Evolutionary conservation across 1,140 invertebrate species (phyloP).

Genomic region (Lethrus apterus): DNA sequence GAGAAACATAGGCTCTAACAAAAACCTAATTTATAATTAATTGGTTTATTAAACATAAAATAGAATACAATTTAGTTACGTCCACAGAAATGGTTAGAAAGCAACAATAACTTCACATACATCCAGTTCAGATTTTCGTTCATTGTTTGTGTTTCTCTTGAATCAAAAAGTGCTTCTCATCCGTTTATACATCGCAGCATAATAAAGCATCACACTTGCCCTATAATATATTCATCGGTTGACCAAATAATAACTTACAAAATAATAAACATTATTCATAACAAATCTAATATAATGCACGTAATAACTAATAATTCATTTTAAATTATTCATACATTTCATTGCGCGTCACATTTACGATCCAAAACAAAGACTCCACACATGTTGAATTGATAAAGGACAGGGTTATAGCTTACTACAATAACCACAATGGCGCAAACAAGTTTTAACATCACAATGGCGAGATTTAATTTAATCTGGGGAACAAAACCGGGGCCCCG

Average conservation of each 20-base stretch:
- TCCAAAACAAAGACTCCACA: constrained; percentile 20
- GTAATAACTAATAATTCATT: constrained; percentile 23
- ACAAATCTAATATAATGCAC: constrained; percentile 15
- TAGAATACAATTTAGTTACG: too few relatives aligned
- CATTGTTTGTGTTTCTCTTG: too few relatives aligned
- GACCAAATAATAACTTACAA: constrained; percentile 7
- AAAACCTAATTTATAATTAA: too few relatives aligned
- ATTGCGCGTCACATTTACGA: constrained; percentile 21
- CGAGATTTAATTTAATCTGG: constrained; percentile 34
- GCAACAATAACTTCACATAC: too few relatives aligned
- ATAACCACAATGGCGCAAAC: constrained; percentile 33
- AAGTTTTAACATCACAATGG: constrained; percentile 32
- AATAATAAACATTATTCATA: constrained; percentile 16
- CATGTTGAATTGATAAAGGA: constrained; percentile 21
- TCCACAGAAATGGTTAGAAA: too few relatives aligned
- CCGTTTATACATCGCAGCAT: too few relatives aligned
- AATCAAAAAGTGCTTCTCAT: too few relatives aligned
- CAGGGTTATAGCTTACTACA: constrained; percentile 27
- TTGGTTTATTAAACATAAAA: too few relatives aligned
- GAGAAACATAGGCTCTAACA: too few relatives aligned
- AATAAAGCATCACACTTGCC: constrained; percentile 10
- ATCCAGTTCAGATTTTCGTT: too few relatives aligned
- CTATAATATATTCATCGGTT: constrained; percentile 13
- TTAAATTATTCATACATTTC: constrained; percentile 26
- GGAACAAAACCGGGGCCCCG: constrained; percentile 24